Evolutionary conservation across 2,888 invertebrate species (phyloP).

Genomic region (Acronicta psi): DNA sequence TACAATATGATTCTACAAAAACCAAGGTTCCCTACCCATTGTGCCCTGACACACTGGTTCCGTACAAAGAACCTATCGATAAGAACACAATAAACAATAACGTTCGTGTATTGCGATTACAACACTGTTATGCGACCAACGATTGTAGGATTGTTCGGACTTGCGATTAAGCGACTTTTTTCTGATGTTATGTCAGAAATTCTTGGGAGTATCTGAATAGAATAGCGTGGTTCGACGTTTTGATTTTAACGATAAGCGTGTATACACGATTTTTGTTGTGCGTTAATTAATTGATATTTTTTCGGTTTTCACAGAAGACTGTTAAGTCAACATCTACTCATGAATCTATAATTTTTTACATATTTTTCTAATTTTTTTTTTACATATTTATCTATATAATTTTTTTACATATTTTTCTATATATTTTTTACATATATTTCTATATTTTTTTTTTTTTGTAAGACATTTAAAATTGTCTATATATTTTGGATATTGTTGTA

Average conservation of each 20-base stretch:
- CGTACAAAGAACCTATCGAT: slow-evolving; percentile 81
- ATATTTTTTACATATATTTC: too few species aligned
- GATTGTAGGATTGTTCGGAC: slow-evolving; percentile 65
- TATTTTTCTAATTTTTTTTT: too few species aligned
- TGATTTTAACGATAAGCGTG: slow-evolving; percentile 13
- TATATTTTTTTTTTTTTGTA: too few species aligned
- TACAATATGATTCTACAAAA: slow-evolving; percentile 68
- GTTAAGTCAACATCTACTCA: too few species aligned
- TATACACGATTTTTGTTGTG: slow-evolving; percentile 4
- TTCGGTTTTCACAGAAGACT: too few species aligned
- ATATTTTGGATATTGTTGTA: too few species aligned
- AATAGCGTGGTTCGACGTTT: slow-evolving; percentile 16
- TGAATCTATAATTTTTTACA: too few species aligned
- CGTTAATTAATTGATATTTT: too few species aligned
- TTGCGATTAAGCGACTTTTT: slow-evolving; percentile 59
- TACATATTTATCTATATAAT: too few species aligned
- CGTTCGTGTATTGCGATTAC: slow-evolving; percentile 78
- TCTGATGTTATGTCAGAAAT: slow-evolving; percentile 39
- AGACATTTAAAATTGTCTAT: too few species aligned
- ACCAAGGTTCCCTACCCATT: slow-evolving; percentile 78
- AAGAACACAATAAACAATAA: slow-evolving; percentile 89
- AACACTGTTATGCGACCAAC: slow-evolving; percentile 73
- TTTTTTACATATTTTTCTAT: too few species aligned
- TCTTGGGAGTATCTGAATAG: slow-evolving; percentile 28
- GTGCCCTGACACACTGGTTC: slow-evolving; percentile 71